These are phyloP conservation scores for Apostichopus parvimensis DNA, from an alignment of 35 echinoderm and acorn worm species.

Conservation along the genomic window DNA sequence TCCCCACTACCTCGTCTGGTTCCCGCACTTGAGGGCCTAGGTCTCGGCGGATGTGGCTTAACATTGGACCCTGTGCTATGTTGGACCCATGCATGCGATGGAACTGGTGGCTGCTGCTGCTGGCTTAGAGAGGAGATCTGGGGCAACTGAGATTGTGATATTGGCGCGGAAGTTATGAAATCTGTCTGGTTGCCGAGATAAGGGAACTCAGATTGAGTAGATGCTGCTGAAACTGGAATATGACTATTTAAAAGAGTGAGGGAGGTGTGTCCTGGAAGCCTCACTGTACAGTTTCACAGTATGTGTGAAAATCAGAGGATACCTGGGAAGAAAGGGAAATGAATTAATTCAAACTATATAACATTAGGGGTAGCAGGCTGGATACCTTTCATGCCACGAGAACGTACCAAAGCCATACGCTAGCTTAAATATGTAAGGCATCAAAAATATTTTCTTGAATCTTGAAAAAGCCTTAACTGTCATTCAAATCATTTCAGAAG, in stretches of 20 bases:
- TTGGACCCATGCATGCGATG: constrained; percentile 44
- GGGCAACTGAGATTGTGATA: constrained; percentile 49
- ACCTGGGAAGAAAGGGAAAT: constrained; percentile 55
- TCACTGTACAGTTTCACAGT: constrained; percentile 75
- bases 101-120: constrained; percentile 7
- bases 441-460: too few relatives aligned
- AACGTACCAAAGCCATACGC: too few relatives aligned
- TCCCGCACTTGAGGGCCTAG: constrained; percentile 90
- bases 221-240: constrained; percentile 55
- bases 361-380: too few relatives aligned
- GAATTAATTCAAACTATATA: not conserved
- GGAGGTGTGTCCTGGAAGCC: constrained; percentile 53
- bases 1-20: constrained; percentile 75
- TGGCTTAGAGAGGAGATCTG: constrained; percentile 46
- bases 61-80: constrained; percentile 56
- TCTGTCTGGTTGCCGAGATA: constrained; percentile 56
- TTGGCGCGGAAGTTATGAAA: not conserved
- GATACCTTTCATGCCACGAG: too few relatives aligned
- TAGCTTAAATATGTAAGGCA: too few relatives aligned
- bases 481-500: too few relatives aligned
- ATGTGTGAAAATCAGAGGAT: constrained; percentile 38
- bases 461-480: too few relatives aligned
- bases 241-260: constrained; percentile 66
- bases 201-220: constrained; percentile 59
- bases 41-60: constrained; percentile 84